phyloP scores from a whole-genome alignment of 2,888 invertebrate species.

The Brachypalpus laphriformis region DNA sequence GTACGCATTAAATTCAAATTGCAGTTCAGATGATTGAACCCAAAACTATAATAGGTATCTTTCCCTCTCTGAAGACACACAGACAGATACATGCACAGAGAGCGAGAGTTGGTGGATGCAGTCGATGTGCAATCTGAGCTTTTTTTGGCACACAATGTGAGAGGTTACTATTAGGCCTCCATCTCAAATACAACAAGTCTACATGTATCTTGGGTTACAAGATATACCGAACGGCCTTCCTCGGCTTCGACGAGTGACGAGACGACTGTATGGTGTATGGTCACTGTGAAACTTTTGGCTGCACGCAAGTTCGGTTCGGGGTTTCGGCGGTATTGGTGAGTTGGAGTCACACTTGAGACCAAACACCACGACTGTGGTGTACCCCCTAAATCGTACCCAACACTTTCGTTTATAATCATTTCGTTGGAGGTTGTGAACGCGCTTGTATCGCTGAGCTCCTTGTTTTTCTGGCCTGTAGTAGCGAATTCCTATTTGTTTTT shows the following conservation, averaged over 20 bases:
- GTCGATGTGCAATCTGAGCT: constrained; percentile 60
- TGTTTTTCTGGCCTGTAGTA: constrained; percentile 44
- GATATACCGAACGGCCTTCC: constrained; percentile 57
- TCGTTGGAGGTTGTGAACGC: constrained; percentile 83
- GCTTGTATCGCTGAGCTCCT: constrained; percentile 80
- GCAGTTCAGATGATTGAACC: constrained; percentile 61
- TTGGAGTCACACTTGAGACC: constrained; percentile 48
- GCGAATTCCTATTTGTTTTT: constrained; percentile 41
- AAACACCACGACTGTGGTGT: constrained; percentile 44
- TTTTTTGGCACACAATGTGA: constrained; percentile 52
- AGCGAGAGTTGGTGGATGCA: constrained; percentile 37
- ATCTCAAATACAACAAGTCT: constrained; percentile 31
- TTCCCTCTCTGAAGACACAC: constrained; percentile 8
- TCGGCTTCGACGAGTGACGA: constrained; percentile 34
- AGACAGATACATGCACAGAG: background rate
- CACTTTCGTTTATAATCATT: constrained; percentile 83
- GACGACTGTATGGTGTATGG: constrained; percentile 62
- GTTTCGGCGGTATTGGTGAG: constrained; percentile 54
- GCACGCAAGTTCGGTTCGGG: constrained; percentile 56
- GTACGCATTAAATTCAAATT: constrained; percentile 30
- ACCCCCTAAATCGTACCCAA: constrained; percentile 71
- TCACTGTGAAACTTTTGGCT: constrained; percentile 77
- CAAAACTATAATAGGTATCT: constrained; percentile 46
- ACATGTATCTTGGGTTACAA: constrained; percentile 10
- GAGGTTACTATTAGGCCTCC: constrained; percentile 46